Conservation (phyloP, 2,113 vertebrate genomes). For the Recurvirostra avosetta region DNA sequence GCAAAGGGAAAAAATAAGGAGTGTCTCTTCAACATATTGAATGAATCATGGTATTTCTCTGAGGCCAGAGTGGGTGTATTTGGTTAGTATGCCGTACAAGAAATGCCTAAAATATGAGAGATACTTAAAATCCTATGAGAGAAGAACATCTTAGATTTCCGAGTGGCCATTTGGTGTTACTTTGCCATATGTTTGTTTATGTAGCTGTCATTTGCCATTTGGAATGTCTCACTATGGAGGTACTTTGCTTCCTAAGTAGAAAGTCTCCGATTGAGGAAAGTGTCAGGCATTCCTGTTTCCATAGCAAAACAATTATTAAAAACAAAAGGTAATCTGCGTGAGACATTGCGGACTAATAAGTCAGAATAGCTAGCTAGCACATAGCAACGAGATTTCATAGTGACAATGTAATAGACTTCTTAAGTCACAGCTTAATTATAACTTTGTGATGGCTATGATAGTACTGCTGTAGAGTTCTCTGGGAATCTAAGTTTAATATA, state of each 20-base stretch:
- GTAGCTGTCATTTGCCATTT: conserved; percentile 21
- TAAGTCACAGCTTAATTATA: neutral
- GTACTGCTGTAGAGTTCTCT: neutral
- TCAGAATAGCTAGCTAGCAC: neutral
- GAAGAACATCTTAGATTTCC: neutral
- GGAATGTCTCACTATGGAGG: neutral
- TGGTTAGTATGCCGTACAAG: neutral
- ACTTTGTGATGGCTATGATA: neutral
- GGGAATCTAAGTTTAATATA: neutral
- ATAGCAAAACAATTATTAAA: neutral
- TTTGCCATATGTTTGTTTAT: conserved; percentile 12
- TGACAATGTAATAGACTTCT: neutral
- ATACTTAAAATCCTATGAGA: neutral
- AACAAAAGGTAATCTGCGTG: neutral
- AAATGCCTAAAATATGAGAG: conserved; percentile 17
- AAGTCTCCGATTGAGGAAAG: neutral
- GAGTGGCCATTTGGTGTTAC: conserved; percentile 7
- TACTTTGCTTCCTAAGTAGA: neutral
- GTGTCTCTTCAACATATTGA: neutral
- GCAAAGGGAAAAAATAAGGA: neutral
- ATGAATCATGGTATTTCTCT: neutral
- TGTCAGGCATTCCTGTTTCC: neutral
- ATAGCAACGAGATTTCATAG: neutral
- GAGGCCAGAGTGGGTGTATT: neutral
- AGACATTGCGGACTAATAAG: neutral